Conservation (phyloP, 2,797 vertebrate species). For the Lepidocolaptes lacrymiger region DNA sequence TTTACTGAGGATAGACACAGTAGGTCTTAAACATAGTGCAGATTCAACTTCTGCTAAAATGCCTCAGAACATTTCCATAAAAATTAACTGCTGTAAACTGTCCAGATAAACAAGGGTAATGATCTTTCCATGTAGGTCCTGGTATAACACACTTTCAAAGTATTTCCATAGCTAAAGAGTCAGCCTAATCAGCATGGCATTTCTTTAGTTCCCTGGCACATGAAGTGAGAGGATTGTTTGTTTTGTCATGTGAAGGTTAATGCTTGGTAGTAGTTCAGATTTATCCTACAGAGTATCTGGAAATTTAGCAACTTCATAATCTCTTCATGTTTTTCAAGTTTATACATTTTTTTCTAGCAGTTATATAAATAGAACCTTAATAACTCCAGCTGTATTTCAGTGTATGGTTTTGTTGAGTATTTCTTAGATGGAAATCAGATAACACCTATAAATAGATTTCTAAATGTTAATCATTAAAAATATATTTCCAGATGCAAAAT, state of each 20-base stretch:
- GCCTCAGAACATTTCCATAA: background rate
- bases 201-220: background rate
- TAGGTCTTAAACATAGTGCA: background rate
- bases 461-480: background rate
- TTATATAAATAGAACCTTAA: background rate
- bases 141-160: background rate
- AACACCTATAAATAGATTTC: background rate
- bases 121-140: rapidly evolving
- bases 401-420: background rate
- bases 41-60: background rate
- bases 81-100: background rate
- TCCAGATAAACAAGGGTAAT: background rate
- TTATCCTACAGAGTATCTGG: background rate
- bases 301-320: background rate
- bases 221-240: background rate
- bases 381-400: background rate
- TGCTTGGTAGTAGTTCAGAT: background rate
- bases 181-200: background rate
- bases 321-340: background rate
- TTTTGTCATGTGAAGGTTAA: background rate
- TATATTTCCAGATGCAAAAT: background rate
- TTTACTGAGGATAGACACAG: background rate
- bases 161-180: background rate
- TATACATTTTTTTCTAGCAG: background rate
- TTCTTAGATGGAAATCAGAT: background rate